Evolutionary conservation across 2,888 invertebrate species (phyloP), one percentile per base, ranked within the genome.

Genomic region (Isotomurus palustris): DNA sequence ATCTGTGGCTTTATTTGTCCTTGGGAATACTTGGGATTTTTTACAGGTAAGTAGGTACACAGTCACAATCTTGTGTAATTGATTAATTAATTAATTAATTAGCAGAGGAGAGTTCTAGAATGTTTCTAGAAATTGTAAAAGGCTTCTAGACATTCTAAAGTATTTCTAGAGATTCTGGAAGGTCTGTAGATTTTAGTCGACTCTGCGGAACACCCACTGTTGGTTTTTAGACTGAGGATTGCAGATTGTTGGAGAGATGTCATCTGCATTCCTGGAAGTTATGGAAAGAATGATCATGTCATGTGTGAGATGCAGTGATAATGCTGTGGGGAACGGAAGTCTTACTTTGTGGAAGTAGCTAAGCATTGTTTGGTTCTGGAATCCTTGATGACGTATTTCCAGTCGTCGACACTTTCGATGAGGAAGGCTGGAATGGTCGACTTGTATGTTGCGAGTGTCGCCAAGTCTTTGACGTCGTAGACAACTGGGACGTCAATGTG

Each of bases 321-420:
- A 12, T 25, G 28, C 8, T 27, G 27, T 3, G 27, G n/a, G 45
- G 10, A 3, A 45, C 4, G 4, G 35, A 3, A 49, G 32, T 24
- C 14, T 10, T 24, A 5, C 32, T 14, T 35, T 6, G 36, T 44
- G 50, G 49, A 45, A 6, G 61, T 64, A 19, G 64, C 43, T n/a
- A 64, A 52, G 44, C 64, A 64, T 21, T 56, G 38, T 35, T 62
- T 64, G 14, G 64, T 50, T 43, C 57, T 56, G 6, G 64, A 58
- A 40, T 64, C 61, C 32, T 57, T 56, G 3, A 64, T 62, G 2
- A 59, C 61, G 48, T 64, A 64, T 29, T 64, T 64, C 61, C 61
- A 64, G 32, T 64, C 64, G 28, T 64, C 64, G n/a, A 64, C 64
- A 25, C 64, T 64, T 45, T 64, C 64, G 25, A 64, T 64, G 10